phyloP scores from a whole-genome alignment of 1,140 invertebrate species.

The Arctopsyche grandis region DNA sequence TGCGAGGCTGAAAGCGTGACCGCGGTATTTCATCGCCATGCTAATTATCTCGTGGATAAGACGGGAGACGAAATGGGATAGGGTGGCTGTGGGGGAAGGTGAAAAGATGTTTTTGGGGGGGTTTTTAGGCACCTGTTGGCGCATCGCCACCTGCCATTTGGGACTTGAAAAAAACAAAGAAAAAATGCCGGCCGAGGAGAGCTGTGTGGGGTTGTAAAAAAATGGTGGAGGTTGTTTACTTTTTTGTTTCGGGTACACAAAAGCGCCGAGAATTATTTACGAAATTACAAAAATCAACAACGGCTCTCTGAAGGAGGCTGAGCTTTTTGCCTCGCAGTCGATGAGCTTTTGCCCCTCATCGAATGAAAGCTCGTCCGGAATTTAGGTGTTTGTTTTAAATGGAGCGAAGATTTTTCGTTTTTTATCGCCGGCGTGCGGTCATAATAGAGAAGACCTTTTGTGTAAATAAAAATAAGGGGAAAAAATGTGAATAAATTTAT shows the following conservation, averaged over 20 bases:
- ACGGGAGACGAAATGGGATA: background rate
- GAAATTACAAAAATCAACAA: conserved; percentile 54
- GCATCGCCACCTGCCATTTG: conserved; percentile 45
- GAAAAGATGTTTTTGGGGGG: no score
- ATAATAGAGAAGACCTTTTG: background rate
- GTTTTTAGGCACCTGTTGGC: conserved; percentile 41
- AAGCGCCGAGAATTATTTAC: conserved; percentile 53
- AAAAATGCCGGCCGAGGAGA: background rate
- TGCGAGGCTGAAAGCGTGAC: conserved; percentile 48
- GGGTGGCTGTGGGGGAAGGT: background rate
- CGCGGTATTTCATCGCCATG: conserved; percentile 37
- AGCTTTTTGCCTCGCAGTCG: conserved; percentile 15
- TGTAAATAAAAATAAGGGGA: no score
- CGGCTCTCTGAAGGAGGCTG: conserved; percentile 9
- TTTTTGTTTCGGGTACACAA: conserved; percentile 42
- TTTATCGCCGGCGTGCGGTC: background rate
- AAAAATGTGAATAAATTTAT: no score
- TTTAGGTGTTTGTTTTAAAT: conserved; percentile 47
- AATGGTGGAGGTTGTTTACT: background rate
- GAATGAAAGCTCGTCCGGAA: conserved; percentile 34
- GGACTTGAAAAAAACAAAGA: background rate
- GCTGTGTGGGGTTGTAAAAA: background rate
- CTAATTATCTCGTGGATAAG: conserved; percentile 46
- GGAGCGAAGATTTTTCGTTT: background rate
- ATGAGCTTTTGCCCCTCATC: background rate